Percentiles rank a stretch among this genome's conserved stretches.
These are phyloP conservation scores for Micromesistius poutassou DNA, from an alignment of 2,797 vertebrate species.

Conservation along the genomic window DNA sequence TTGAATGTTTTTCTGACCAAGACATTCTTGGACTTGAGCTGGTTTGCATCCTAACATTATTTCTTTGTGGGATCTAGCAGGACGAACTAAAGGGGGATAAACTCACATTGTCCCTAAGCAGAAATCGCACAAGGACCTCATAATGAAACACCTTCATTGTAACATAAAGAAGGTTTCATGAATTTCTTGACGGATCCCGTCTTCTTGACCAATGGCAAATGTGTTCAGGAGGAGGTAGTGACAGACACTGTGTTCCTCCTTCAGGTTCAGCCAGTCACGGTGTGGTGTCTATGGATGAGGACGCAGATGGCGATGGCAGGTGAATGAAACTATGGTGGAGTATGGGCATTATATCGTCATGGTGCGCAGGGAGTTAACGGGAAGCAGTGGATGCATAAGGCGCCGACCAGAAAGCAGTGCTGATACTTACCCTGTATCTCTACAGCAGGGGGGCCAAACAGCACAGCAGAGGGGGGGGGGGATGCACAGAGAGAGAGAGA, in stretches of 20 bases:
- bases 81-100: neutral
- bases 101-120: neutral
- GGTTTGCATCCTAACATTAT: neutral
- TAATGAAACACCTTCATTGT: neutral
- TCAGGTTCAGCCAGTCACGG: neutral
- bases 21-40: neutral
- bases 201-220: neutral
- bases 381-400: neutral
- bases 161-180: neutral
- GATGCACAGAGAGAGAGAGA: conserved; percentile 18
- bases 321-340: neutral
- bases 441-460: conserved; percentile 55
- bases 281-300: neutral
- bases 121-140: neutral
- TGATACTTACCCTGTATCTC: conserved; percentile 79
- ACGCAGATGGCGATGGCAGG: neutral
- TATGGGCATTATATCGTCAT: neutral
- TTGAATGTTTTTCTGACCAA: neutral
- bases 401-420: conserved; percentile 29
- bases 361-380: neutral
- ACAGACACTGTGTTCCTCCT: neutral
- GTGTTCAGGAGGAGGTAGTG: neutral
- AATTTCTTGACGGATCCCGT: neutral
- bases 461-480: conserved; percentile 29
- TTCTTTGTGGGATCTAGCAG: too few relatives aligned